Evolutionary conservation across 2,113 vertebrate genomes (phyloP), one percentile per base, ranked within the genome.

Genomic region (Ammodytes marinus): DNA sequence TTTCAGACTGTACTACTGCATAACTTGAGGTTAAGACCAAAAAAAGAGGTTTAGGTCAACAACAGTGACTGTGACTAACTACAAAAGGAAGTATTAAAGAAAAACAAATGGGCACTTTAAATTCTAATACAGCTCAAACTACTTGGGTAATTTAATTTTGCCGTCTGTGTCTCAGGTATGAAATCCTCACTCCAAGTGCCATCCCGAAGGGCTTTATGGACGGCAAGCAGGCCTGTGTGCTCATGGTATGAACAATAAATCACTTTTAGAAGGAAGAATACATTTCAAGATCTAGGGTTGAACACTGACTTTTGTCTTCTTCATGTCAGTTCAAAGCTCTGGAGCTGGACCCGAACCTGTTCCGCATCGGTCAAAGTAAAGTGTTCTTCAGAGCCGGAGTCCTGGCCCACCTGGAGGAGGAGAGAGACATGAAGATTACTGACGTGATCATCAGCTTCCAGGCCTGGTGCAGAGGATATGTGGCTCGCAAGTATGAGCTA

Each of bases 201-300:
- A 99, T 99, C 78, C 98, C 98, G 1, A 99, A 99, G 88, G 98
- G 97, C 68, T 99, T 99, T 85, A 99, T 99, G 98, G 98, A 99
- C 0, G 97, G 98, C 42, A 99, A 99, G 68, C 98, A 99, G 91
- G 98, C 98, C 55, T 98, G 97, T 2, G 97, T 96, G 82, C 94
- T 97, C 80, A 99, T 99, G 98, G 98, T 99, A 94, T 95, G 96
- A 71, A 57, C 37, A 57, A 42, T 13, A 3, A 10, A n/a, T 59
- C 39, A 2, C 1, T n/a, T 64, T 46, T 42, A 50, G 43, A 55
- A 63, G 27, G 50, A 40, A 43, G 6, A 2, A n/a, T 64, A 11
- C 4, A 43, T 47, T 50, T 63, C 8, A 5, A 45, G 14, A 39
- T n/a, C 42, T 11, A 2, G 37, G 2, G 15, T 8, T 45, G 0